Conservation (phyloP, 2,113 vertebrate genomes). For the Alligator sinensis region DNA sequence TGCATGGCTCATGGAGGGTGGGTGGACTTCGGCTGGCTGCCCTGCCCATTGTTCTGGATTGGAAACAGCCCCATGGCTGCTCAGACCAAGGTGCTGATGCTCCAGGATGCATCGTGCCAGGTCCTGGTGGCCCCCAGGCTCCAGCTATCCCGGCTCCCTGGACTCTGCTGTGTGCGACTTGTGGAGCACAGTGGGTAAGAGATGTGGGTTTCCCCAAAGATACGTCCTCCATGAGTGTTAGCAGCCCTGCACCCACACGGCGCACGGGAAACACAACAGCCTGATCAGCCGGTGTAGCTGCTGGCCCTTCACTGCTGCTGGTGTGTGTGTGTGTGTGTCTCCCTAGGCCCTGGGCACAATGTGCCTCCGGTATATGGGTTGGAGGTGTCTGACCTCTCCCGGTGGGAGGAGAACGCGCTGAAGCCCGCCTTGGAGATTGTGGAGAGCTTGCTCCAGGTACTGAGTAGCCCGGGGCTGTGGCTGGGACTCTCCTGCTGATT, state of each 20-base stretch:
- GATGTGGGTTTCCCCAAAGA: neutral
- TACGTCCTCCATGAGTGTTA: neutral
- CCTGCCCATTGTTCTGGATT: neutral
- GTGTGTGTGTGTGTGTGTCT: neutral
- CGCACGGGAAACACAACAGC: neutral
- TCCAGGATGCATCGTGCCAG: neutral
- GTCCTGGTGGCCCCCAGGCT: neutral
- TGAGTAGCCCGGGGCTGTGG: neutral
- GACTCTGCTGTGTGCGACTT: neutral
- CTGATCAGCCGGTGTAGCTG: neutral
- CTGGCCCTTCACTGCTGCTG: neutral
- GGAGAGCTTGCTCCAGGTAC: slow-evolving; percentile 90
- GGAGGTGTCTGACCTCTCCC: slow-evolving; percentile 88
- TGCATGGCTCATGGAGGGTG: neutral
- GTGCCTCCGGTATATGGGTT: slow-evolving; percentile 90
- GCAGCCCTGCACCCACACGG: neutral
- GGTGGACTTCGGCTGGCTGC: neutral
- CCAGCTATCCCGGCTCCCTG: neutral
- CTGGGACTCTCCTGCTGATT: neutral
- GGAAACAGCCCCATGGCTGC: neutral
- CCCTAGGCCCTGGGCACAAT: slow-evolving; percentile 85
- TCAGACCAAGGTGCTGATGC: neutral
- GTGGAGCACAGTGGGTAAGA: neutral
- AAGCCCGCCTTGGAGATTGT: slow-evolving; percentile 91
- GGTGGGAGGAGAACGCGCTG: slow-evolving; percentile 90